Evolutionary conservation across 2,113 vertebrate genomes (phyloP), one percentile per base, ranked within the genome.

Genomic region (Pardalotus punctatus): DNA sequence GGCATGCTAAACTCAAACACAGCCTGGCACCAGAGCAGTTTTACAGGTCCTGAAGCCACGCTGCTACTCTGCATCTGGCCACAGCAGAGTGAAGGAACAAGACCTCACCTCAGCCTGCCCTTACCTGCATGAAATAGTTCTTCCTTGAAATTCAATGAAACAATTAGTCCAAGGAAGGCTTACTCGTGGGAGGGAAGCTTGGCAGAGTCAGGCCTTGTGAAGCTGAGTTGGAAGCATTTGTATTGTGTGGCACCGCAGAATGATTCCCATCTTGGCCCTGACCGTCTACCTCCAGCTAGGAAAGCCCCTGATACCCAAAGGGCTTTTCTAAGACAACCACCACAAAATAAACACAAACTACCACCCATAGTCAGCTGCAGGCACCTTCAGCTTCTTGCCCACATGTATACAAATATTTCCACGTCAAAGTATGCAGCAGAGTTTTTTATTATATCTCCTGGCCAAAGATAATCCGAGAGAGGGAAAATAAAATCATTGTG

Each of bases 241-340:
- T 96, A 83, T 79, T 2, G 0, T 36, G 50, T 80, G 67, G 53
- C 51, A 31, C 35, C 57, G 66, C 91, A 80, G 12, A 97, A 93
- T 86, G 91, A 95, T 86, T 94, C 54, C 81, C 57, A 86, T 62
- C 76, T 90, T 53, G 73, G 54, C 53, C 17, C 43, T 87, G 24
- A 91, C 23, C 86, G 67, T 72, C 77, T 84, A 47, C 42, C 76
- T 91, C 60, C 91, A 96, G 90, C 57, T 96, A 91, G 96, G 96
- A 96, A 94, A 65, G 62, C 20, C 86, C 92, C 92, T 92, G 85
- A 94, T 80, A 42, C 24, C 40, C 64, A 73, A 56, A 85, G 9
- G 47, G 70, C 47, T 93, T 95, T 65, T 48, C 66, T 70, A 78
- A 80, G 80, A 91, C 48, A 66, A 66, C 7, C 4, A 78, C 47